Conservation (phyloP, 2,113 vertebrate genomes). For the Mormyrus lacerda region DNA sequence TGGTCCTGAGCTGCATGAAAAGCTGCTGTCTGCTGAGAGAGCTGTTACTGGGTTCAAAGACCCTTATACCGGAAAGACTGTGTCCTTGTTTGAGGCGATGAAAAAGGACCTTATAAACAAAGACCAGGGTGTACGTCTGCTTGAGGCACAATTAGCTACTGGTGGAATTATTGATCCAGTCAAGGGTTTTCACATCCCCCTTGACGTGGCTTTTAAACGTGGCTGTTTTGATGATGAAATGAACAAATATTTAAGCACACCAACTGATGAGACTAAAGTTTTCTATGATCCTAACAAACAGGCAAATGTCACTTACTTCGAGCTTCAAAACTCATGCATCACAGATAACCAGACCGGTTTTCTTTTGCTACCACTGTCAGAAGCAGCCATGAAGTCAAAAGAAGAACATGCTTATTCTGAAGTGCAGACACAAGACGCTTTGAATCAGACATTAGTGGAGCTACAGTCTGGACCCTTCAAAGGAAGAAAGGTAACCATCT, state of each 20-base stretch:
- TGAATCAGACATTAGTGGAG: conserved; percentile 72
- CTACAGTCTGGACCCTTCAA: conserved; percentile 73
- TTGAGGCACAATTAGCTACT: conserved; percentile 82
- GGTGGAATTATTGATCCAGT: conserved; percentile 87
- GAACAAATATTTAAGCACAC: conserved; percentile 47
- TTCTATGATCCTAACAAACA: conserved; percentile 75
- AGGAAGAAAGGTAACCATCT: conserved; percentile 74
- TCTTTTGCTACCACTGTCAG: conserved; percentile 72
- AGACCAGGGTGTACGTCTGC: conserved; percentile 73
- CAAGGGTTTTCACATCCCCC: conserved; percentile 77
- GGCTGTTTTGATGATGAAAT: conserved; percentile 74
- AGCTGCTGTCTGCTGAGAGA: conserved; percentile 84
- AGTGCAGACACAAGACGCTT: conserved; percentile 72
- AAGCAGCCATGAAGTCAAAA: conserved; percentile 66
- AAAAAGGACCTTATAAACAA: conserved; percentile 83
- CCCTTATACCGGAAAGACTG: conserved; percentile 81
- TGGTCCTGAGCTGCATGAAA: conserved; percentile 90
- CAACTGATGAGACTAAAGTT: conserved; percentile 61
- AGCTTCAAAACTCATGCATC: conserved; percentile 72
- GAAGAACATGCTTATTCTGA: conserved; percentile 72
- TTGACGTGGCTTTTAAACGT: conserved; percentile 74
- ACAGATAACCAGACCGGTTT: conserved; percentile 75
- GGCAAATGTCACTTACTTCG: conserved; percentile 69
- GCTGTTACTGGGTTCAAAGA: conserved; percentile 88
- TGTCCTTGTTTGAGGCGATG: conserved; percentile 87